Base-by-base conservation (phyloP, 2,797 vertebrate genomes). In the Macropodus opercularis region DNA sequence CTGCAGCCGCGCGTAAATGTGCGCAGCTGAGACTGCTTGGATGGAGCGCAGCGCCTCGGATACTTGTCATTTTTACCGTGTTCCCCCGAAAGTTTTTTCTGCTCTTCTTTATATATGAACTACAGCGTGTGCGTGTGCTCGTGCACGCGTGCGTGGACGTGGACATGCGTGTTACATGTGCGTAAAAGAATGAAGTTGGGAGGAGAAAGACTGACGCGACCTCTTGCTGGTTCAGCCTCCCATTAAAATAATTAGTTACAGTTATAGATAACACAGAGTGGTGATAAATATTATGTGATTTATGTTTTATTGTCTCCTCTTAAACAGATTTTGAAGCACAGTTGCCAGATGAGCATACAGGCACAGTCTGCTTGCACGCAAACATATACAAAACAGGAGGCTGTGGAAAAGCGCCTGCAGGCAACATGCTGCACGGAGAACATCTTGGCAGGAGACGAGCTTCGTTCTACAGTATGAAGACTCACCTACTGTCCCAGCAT, bases 31-130 rank as follows among this genome's bases (percentile, higher is more conserved):
- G 76, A 36, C 59, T 23, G 1, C 31, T 15, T 15, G 52, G 64
- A 57, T 60, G 59, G 43, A 53, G 74, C 59, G 69, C 4, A 0
- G 38, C 50, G 64, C 59, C 44, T 29, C 35, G 21, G 36, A 50
- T 68, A 31, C 88, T 76, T 64, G 73, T 80, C 87, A 90, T 95
- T 54, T 65, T 80, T 62, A 42, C 70, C 63, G 23, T 83, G 35
- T 80, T 49, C 22, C 15, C 55, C 10, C 27, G 43, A 58, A 50
- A 62, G 36, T 21, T 69, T 18, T 40, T 21, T 3, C 40, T 54
- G 60, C 83, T 72, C 72, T 59, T 14, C 17, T 74, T 81, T 80
- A 76, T 73, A 51, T 56, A 54, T 6, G 29, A 48, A 49, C 36
- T 17, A 5, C 49, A 1, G 48, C 5, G 32, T 13, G 23, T n/a